Conservation (phyloP, 2,888 invertebrate genomes). For the Apotomis capreana region DNA sequence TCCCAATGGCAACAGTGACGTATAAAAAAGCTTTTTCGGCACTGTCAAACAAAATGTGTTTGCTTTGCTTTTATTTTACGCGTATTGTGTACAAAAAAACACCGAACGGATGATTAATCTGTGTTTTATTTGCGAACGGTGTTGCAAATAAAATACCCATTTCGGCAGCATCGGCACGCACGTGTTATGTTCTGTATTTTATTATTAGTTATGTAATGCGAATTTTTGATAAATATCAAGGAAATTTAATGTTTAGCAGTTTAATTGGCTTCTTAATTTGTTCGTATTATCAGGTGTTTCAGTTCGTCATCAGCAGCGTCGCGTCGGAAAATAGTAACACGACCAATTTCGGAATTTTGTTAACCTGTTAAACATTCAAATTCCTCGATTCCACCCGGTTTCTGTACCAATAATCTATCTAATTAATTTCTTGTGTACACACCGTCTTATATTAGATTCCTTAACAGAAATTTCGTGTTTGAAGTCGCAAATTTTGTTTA, state of each 20-base stretch:
- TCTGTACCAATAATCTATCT: conserved; percentile 30
- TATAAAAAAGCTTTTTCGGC: conserved; percentile 45
- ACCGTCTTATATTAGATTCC: conserved; percentile 38
- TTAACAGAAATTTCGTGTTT: conserved; percentile 36
- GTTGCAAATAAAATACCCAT: conserved; percentile 14
- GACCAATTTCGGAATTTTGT: too few species aligned
- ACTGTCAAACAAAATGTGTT: conserved; percentile 36
- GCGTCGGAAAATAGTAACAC: too few species aligned
- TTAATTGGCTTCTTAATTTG: too few species aligned
- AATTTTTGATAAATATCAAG: not conserved
- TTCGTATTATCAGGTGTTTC: too few species aligned
- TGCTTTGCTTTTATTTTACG: conserved; percentile 38
- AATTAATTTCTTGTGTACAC: conserved; percentile 37
- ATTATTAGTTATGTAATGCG: not conserved
- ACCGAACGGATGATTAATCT: conserved; percentile 37
- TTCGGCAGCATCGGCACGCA: conserved; percentile 17
- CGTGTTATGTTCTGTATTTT: not conserved
- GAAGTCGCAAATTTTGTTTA: conserved; percentile 40
- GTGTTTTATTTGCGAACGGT: conserved; percentile 30
- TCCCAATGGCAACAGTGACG: conserved; percentile 59
- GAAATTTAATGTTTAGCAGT: too few species aligned
- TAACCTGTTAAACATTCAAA: not conserved
- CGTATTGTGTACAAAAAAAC: conserved; percentile 40
- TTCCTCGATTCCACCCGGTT: not conserved
- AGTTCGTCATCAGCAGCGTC: too few species aligned